phyloP scores from a whole-genome alignment of 2,888 invertebrate genomes.

The Hipparchia semele region DNA sequence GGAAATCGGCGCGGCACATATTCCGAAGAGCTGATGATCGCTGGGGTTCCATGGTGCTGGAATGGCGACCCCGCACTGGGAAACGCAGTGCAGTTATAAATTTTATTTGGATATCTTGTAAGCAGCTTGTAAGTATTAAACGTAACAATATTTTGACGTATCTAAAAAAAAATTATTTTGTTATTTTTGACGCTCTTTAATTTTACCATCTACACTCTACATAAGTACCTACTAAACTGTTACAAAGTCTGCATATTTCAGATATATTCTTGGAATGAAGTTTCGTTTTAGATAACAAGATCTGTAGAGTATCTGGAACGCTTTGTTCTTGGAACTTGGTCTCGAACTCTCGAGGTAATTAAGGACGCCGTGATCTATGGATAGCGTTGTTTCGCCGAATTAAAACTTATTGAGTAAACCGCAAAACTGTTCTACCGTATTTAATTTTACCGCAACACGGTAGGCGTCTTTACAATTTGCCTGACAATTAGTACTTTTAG shows the following conservation, averaged over 20 bases:
- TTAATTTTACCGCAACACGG: slow-evolving; percentile 3
- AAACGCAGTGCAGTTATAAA: too few relatives aligned
- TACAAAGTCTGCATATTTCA: background rate
- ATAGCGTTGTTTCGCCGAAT: slow-evolving; percentile 24
- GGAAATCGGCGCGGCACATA: too few relatives aligned
- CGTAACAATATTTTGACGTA: too few relatives aligned
- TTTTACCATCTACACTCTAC: too few relatives aligned
- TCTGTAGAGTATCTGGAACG: slow-evolving; percentile 10
- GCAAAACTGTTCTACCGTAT: slow-evolving; percentile 8
- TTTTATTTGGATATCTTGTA: too few relatives aligned
- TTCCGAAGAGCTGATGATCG: too few relatives aligned
- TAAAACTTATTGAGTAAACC: slow-evolving; percentile 24
- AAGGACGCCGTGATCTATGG: slow-evolving; percentile 30
- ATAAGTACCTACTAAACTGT: background rate
- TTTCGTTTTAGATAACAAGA: slow-evolving; percentile 26
- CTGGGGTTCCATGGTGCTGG: too few relatives aligned
- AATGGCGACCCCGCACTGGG: too few relatives aligned
- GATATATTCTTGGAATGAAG: slow-evolving; percentile 9
- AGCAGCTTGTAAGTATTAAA: too few relatives aligned
- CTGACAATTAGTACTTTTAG: too few relatives aligned
- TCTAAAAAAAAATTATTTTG: too few relatives aligned
- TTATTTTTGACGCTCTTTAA: too few relatives aligned
- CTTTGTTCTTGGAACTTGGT: slow-evolving; percentile 31
- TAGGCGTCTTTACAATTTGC: background rate
- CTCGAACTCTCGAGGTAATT: slow-evolving; percentile 18